Evolutionary conservation across 2,888 invertebrate genomes (phyloP).

Genomic region (Drosophila parthenogenetica): DNA sequence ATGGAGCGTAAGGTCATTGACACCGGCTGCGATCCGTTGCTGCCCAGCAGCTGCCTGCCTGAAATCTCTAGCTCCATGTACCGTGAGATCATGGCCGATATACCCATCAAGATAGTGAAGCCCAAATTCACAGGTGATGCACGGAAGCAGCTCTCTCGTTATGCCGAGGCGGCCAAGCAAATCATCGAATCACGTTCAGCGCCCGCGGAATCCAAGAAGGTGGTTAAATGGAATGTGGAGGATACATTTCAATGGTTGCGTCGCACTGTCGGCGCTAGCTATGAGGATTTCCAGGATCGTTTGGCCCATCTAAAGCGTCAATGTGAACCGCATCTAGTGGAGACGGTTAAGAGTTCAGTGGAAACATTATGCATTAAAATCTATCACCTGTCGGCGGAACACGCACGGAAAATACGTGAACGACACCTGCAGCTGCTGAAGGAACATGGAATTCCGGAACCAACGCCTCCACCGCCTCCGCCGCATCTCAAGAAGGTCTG

Average conservation of each 20-base stretch:
- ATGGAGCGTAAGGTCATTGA: constrained; percentile 97
- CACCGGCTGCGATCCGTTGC: constrained; percentile 94
- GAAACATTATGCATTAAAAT: constrained; percentile 98
- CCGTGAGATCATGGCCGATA: constrained; percentile 98
- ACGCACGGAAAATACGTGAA: constrained; percentile 95
- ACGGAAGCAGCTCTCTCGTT: constrained; percentile 95
- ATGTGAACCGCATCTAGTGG: constrained; percentile 97
- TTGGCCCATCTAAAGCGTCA: constrained; percentile 96
- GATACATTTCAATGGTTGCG: constrained; percentile 98
- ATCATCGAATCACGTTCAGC: constrained; percentile 97
- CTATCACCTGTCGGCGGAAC: constrained; percentile 95
- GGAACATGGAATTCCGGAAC: constrained; percentile 92
- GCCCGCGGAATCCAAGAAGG: constrained; percentile 96
- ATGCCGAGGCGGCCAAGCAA: constrained; percentile 98
- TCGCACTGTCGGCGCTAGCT: constrained; percentile 96
- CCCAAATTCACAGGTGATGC: constrained; percentile 98
- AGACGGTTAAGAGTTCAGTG: constrained; percentile 97
- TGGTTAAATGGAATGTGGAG: constrained; percentile 99
- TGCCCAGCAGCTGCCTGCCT: constrained; percentile 96
- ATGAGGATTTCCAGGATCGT: constrained; percentile 93
- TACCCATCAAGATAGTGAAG: constrained; percentile 97
- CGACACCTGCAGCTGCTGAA: constrained; percentile 94
- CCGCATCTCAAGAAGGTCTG: constrained; percentile 94
- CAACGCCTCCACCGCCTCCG: constrained; percentile 88
- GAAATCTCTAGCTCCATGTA: constrained; percentile 98